Conservation (phyloP, 2,888 invertebrate genomes). For the Diarsia brunnea region DNA sequence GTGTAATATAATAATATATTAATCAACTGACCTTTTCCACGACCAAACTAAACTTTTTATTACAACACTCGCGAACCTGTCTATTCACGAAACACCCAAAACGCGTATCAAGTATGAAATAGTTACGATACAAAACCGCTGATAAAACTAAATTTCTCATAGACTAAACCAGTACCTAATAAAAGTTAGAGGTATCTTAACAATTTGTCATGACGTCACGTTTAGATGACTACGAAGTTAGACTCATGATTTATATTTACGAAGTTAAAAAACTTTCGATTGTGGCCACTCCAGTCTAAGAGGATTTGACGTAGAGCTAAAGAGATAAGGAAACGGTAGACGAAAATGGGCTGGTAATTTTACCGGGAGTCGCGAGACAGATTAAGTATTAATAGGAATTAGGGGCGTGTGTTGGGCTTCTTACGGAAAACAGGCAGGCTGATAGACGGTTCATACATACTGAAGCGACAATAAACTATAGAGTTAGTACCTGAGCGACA, state of each 20-base stretch:
- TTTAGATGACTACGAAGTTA: conserved; percentile 53
- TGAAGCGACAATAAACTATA: neutral
- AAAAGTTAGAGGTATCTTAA: conserved; percentile 47
- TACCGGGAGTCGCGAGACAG: neutral
- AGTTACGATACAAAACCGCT: conserved; percentile 22
- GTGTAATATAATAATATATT: neutral
- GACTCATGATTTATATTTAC: conserved; percentile 53
- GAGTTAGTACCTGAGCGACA: neutral
- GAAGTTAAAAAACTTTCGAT: conserved; percentile 59
- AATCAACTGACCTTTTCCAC: neutral
- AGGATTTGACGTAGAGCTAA: conserved; percentile 35
- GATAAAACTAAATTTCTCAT: conserved; percentile 15
- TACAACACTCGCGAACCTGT: neutral
- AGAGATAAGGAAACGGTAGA: conserved; percentile 37
- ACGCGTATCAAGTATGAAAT: conserved; percentile 12
- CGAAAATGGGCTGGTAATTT: conserved; percentile 24
- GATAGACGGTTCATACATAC: neutral
- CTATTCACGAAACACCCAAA: conserved; percentile 4
- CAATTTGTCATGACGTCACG: conserved; percentile 57
- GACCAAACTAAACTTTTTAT: neutral
- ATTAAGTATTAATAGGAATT: conserved; percentile 10
- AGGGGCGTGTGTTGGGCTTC: neutral
- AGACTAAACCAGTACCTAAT: conserved; percentile 20
- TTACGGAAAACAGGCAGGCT: neutral
- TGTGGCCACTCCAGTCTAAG: conserved; percentile 33